A percentile compares a stretch with the other conserved stretches of the same genome.
These are phyloP conservation scores for Caiman crocodilus DNA, from an alignment of 2,797 vertebrate species.

Conservation along the genomic window DNA sequence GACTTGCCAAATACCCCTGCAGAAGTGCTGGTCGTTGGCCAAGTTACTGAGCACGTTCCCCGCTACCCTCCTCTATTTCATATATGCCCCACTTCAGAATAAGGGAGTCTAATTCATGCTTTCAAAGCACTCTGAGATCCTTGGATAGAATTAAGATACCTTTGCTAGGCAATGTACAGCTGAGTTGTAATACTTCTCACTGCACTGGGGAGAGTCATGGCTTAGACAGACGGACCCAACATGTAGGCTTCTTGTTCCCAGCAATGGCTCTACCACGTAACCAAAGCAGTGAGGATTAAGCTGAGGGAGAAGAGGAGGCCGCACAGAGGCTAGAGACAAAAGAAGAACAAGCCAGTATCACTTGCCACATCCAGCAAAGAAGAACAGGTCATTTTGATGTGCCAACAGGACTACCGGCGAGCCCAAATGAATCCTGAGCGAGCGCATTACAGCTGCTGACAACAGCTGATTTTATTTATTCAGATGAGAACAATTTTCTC, in stretches of 20 bases:
- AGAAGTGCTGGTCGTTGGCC: too few relatives aligned
- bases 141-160: too few relatives aligned
- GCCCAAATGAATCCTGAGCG: not conserved
- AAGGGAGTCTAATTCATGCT: too few relatives aligned
- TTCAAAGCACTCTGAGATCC: too few relatives aligned
- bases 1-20: too few relatives aligned
- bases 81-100: too few relatives aligned
- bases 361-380: not conserved
- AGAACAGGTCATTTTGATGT: not conserved
- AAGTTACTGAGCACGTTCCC: too few relatives aligned
- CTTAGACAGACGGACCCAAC: not conserved
- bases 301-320: too few relatives aligned
- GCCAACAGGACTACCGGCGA: not conserved
- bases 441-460: constrained; percentile 61
- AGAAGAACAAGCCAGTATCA: not conserved
- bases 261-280: not conserved
- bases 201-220: fast-evolving
- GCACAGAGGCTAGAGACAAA: not conserved
- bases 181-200: not conserved
- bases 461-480: constrained; percentile 68
- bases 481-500: constrained; percentile 83
- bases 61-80: too few relatives aligned
- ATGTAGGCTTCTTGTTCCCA: not conserved
- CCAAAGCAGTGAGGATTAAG: not conserved
- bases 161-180: too few relatives aligned